Conservation (phyloP, 2,888 invertebrate species). For the Orthosia incerta region DNA sequence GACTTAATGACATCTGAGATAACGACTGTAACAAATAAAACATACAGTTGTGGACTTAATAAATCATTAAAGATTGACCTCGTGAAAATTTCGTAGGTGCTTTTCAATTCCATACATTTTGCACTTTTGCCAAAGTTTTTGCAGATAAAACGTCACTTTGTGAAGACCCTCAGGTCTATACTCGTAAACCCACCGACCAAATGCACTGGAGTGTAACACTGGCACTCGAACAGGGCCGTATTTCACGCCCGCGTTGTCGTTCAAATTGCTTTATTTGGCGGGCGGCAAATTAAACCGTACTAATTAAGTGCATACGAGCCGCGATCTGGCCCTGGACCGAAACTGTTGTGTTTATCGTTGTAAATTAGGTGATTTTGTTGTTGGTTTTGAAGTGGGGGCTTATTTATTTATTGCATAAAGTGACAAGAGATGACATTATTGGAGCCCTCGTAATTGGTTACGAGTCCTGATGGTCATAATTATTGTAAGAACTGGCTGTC, state of each 20-base stretch:
- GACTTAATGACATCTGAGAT: no score
- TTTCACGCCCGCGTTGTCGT: constrained; percentile 59
- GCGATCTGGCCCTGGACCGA: constrained; percentile 39
- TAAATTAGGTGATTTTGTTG: constrained; percentile 43
- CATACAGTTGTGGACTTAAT: no score
- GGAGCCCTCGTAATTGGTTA: no score
- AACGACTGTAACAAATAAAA: no score
- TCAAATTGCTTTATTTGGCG: constrained; percentile 67
- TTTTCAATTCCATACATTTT: no score
- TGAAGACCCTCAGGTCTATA: no score
- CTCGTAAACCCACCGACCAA: background rate
- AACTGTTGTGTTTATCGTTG: constrained; percentile 30
- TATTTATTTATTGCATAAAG: background rate
- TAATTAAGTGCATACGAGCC: constrained; percentile 62
- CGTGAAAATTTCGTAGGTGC: no score
- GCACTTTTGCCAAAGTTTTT: no score
- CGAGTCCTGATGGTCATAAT: no score
- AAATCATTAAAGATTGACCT: no score
- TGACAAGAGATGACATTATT: background rate
- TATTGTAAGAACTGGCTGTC: no score
- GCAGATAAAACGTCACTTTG: no score
- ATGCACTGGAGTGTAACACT: constrained; percentile 32
- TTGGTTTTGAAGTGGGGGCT: background rate
- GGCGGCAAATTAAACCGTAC: constrained; percentile 62
- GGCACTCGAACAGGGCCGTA: constrained; percentile 44